Conservation (phyloP, 2,888 invertebrate species). For the Petrophora chlorosata region DNA sequence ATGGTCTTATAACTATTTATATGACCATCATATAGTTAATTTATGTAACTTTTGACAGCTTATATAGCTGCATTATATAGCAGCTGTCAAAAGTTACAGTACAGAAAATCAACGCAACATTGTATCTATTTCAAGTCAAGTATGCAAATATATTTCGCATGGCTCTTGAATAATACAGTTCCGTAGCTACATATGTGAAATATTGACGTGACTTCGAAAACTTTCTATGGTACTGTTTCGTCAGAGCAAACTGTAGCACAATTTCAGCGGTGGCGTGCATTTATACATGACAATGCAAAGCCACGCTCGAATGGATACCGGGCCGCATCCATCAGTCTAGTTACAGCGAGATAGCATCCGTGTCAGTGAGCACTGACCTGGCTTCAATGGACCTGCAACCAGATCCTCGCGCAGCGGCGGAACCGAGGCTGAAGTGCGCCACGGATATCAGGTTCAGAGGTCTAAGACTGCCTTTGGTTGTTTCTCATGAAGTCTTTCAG, state of each 20-base stretch:
- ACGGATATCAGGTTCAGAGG: slow-evolving; percentile 67
- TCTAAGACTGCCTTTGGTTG: background rate
- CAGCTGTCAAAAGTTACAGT: too few relatives aligned
- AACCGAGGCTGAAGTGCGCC: slow-evolving; percentile 47
- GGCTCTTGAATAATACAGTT: too few relatives aligned
- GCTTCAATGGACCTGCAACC: slow-evolving; percentile 49
- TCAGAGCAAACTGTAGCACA: background rate
- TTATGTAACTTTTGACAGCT: too few relatives aligned
- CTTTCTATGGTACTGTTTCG: background rate
- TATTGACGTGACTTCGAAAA: background rate
- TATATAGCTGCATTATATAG: too few relatives aligned
- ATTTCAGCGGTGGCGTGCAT: background rate
- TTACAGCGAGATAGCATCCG: slow-evolving; percentile 53
- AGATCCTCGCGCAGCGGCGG: slow-evolving; percentile 59
- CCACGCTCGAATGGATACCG: slow-evolving; percentile 24
- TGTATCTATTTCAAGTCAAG: too few relatives aligned
- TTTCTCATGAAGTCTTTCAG: background rate
- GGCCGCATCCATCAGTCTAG: slow-evolving; percentile 36
- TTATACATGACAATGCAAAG: slow-evolving; percentile 9
- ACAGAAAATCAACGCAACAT: too few relatives aligned
- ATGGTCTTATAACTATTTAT: too few relatives aligned
- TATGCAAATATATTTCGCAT: too few relatives aligned
- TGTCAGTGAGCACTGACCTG: slow-evolving; percentile 57
- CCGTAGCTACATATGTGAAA: too few relatives aligned
- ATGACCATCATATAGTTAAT: too few relatives aligned